Conservation (phyloP, 1,140 invertebrate species). For the Drosophila malerkotliana region DNA sequence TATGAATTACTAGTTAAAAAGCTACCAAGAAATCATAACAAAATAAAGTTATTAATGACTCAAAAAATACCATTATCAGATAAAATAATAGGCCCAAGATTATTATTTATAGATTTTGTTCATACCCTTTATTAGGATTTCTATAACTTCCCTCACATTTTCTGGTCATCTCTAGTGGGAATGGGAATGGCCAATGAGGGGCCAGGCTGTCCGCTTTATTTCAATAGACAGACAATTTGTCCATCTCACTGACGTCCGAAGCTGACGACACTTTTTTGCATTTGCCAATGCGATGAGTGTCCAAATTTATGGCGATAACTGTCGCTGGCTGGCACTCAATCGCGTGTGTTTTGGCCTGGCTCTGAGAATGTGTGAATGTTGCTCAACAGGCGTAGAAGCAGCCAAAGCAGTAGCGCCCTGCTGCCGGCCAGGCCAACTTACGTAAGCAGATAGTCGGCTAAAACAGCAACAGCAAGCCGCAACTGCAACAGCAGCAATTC, state of each 20-base stretch:
- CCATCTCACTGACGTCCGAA: slow-evolving; percentile 55
- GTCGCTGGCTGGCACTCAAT: slow-evolving; percentile 74
- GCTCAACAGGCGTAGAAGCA: slow-evolving; percentile 66
- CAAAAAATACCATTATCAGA: no score
- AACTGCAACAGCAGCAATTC: slow-evolving; percentile 51
- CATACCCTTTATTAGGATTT: background rate
- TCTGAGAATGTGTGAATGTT: slow-evolving; percentile 51
- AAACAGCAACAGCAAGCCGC: slow-evolving; percentile 25
- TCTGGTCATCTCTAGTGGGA: slow-evolving; percentile 20
- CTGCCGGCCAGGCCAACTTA: slow-evolving; percentile 60
- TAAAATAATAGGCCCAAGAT: no score
- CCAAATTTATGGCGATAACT: slow-evolving; percentile 83
- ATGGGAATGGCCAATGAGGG: slow-evolving; percentile 1
- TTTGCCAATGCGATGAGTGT: slow-evolving; percentile 69
- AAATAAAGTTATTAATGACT: no score
- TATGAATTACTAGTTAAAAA: no score
- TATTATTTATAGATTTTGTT: background rate
- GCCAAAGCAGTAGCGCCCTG: slow-evolving; percentile 46
- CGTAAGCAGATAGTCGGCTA: slow-evolving; percentile 62
- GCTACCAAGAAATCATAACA: no score
- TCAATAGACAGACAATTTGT: slow-evolving; percentile 70
- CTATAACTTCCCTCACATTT: background rate
- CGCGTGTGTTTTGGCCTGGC: background rate
- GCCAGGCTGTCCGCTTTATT: slow-evolving; percentile 19
- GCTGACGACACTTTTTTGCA: slow-evolving; percentile 65